These are phyloP conservation scores for Sylvia atricapilla DNA, from an alignment of 2,113 vertebrate species.

Conservation along the genomic window DNA sequence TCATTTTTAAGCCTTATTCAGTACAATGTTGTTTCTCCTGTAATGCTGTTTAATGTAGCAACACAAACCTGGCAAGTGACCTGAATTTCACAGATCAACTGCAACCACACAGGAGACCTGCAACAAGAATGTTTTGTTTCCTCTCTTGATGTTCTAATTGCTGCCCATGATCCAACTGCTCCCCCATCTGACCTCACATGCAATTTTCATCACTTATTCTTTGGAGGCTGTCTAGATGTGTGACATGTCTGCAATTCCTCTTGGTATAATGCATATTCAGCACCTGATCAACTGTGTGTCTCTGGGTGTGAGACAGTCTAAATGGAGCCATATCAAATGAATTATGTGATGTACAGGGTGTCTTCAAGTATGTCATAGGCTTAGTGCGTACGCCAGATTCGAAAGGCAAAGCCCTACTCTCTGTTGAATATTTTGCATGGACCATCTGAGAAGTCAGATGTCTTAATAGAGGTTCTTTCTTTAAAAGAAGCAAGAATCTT, in stretches of 20 bases:
- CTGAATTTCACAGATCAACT: conserved; percentile 73
- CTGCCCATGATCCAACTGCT: conserved; percentile 68
- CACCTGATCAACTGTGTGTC: conserved; percentile 50
- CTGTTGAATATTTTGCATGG: background rate
- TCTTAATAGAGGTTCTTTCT: background rate
- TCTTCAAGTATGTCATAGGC: conserved; percentile 12
- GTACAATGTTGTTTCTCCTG: conserved; percentile 39
- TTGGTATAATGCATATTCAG: conserved; percentile 48
- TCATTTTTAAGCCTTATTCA: conserved; percentile 13
- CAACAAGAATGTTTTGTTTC: conserved; percentile 67
- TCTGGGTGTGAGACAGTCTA: conserved; percentile 41
- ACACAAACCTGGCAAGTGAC: conserved; percentile 75
- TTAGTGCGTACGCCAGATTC: background rate
- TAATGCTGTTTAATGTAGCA: conserved; percentile 74
- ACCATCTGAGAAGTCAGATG: background rate
- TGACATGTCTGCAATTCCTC: conserved; percentile 3
- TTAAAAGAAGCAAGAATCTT: background rate
- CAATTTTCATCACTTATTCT: conserved; percentile 54
- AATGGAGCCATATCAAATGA: background rate
- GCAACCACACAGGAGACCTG: conserved; percentile 62
- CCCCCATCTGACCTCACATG: conserved; percentile 63
- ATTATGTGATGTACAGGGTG: conserved; percentile 7
- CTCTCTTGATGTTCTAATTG: conserved; percentile 57
- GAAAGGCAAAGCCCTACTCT: background rate
- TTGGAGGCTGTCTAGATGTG: conserved; percentile 22